Base-by-base conservation (phyloP, 2,113 vertebrate species). In the Ceyx cyanopectus region DNA sequence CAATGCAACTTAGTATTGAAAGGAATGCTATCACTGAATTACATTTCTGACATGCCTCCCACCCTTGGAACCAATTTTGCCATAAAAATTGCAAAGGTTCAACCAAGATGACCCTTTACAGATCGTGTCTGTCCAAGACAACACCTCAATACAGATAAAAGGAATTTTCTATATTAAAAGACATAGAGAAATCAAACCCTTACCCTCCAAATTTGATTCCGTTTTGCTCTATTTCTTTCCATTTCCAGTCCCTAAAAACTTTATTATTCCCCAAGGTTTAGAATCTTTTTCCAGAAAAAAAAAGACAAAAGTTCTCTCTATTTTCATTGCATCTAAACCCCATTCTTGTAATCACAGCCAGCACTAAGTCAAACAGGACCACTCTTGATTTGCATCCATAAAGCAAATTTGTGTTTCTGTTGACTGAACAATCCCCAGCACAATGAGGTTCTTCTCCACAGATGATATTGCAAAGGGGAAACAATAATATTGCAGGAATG, bases 121-220 rank as follows among this genome's bases (percentile, higher is more conserved):
- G 30, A 8, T 9, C 15, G 51, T 56, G 69, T 46, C 22, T 76
- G 24, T 18, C 24, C 14, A 29, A 43, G 16, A 29, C 12, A 65
- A 80, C 53, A 29, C 23, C 7, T 34, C 54, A 80, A 4, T 43
- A n/a, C 1, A 53, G n/a, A 46, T 15, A 65, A 48, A 79, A 72
- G 3, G 0, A 17, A 57, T 65, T 53, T 65, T 10, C 13, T 48
- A 27, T 6, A 22, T 78, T 24, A 61, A 89, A 82, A 88, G 10
- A 56, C 19, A 26, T 5, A 4, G 7, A 61, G 3, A 2, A 30
- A 22, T 11, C 41, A 77, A 72, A 3, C 2, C 0, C 7, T 7
- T 45, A 7, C 1, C 4, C 7, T 51, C 11, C 27, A 91, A 26
- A 30, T 50, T 12, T 62, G n/a, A 41, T 17, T 73, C 50, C 3